Conservation (phyloP, 1,140 invertebrate species). For the Pomacea maculata region DNA sequence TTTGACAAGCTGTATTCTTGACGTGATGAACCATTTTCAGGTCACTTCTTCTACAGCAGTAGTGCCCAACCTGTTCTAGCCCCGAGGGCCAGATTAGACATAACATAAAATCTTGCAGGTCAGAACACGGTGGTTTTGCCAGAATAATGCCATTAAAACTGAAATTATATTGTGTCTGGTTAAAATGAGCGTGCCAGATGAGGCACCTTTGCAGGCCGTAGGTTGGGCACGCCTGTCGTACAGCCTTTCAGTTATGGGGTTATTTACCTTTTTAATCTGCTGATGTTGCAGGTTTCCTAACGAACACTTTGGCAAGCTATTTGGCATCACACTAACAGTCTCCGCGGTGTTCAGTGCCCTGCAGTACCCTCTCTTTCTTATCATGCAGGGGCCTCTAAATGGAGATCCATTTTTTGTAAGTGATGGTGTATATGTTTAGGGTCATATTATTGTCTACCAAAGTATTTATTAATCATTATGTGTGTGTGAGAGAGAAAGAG, state of each 20-base stretch:
- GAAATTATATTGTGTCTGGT: too few relatives aligned
- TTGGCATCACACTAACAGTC: slow-evolving; percentile 34
- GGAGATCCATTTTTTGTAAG: slow-evolving; percentile 35
- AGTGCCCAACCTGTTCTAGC: too few relatives aligned
- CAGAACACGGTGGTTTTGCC: too few relatives aligned
- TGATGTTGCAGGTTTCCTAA: slow-evolving; percentile 30
- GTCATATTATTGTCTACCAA: not conserved
- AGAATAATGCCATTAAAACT: too few relatives aligned
- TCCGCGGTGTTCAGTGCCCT: slow-evolving; percentile 32
- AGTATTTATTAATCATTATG: not conserved
- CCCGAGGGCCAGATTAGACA: too few relatives aligned
- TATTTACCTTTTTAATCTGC: not conserved
- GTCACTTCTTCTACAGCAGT: not conserved
- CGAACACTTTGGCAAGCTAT: slow-evolving; percentile 41
- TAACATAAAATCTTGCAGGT: too few relatives aligned
- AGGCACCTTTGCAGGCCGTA: too few relatives aligned
- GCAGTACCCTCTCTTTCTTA: slow-evolving; percentile 38
- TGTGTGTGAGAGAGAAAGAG: not conserved
- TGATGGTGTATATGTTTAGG: not conserved
- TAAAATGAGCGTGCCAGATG: too few relatives aligned
- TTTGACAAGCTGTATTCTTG: not conserved
- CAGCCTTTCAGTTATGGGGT: not conserved
- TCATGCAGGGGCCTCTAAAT: slow-evolving; percentile 30
- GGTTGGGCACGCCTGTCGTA: too few relatives aligned
- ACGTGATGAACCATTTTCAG: not conserved